These are phyloP conservation scores for Corticium candelabrum DNA, from an alignment of 37 sponge, comb jelly and placozoan species.

Conservation along the genomic window DNA sequence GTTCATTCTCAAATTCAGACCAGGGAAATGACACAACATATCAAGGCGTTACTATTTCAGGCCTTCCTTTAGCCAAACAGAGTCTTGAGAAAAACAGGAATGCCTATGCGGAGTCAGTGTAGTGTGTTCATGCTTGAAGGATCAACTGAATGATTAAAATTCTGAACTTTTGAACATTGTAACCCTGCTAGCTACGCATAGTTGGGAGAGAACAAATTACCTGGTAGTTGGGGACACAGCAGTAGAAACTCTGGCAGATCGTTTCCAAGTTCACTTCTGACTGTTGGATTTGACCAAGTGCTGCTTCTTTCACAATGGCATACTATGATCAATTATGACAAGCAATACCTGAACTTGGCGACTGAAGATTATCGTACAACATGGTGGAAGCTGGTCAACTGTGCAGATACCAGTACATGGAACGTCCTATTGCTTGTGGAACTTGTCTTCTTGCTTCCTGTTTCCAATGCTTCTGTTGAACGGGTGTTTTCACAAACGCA, in stretches of 20 bases:
- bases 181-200: background rate
- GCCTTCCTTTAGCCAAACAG: too few relatives aligned
- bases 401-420: background rate
- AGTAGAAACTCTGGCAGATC: background rate
- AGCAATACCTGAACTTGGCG: background rate
- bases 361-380: background rate
- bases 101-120: too few relatives aligned
- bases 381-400: background rate
- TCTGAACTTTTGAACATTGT: too few relatives aligned
- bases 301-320: background rate
- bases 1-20: too few relatives aligned
- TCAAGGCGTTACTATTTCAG: too few relatives aligned
- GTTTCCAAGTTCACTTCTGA: background rate
- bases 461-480: too few relatives aligned
- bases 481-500: background rate
- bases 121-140: too few relatives aligned
- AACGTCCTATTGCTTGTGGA: background rate
- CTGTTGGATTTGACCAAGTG: background rate
- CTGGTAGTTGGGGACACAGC: background rate
- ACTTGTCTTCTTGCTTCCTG: too few relatives aligned
- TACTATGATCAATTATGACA: background rate
- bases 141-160: too few relatives aligned
- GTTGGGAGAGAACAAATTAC: background rate
- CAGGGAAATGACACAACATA: too few relatives aligned
- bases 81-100: too few relatives aligned